Evolutionary conservation across 2,888 invertebrate genomes (phyloP).

Genomic region (Xanthia togata): DNA sequence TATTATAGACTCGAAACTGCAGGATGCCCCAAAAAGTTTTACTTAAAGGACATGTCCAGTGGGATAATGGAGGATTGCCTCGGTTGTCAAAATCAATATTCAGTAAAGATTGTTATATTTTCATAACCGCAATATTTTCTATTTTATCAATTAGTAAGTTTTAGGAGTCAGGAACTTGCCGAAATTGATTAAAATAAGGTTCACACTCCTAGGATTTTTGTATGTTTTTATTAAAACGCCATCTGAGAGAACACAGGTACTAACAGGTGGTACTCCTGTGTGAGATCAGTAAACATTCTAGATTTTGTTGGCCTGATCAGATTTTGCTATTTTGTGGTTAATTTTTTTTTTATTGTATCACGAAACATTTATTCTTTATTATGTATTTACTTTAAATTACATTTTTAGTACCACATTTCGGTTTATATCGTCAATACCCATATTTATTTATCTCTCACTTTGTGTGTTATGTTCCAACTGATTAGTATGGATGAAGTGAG

Average conservation of each 20-base stretch:
- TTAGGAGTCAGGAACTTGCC: neutral
- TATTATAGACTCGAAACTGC: neutral
- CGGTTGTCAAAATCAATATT: neutral
- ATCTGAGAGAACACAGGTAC: neutral
- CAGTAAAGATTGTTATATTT: neutral
- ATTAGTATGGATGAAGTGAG: neutral
- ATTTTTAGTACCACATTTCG: neutral
- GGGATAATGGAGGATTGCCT: neutral
- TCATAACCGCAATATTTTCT: neutral
- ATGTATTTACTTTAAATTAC: neutral
- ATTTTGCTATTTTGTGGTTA: neutral
- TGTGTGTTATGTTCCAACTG: neutral
- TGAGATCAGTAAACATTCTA: neutral
- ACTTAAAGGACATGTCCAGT: conserved; percentile 13
- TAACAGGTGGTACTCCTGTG: neutral
- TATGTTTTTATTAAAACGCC: neutral
- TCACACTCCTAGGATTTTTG: neutral
- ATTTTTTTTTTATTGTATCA: neutral
- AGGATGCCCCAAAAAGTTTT: neutral
- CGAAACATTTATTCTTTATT: neutral
- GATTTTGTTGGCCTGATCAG: neutral
- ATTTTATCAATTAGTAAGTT: neutral
- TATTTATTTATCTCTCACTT: neutral
- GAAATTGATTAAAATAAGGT: neutral
- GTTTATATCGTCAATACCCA: neutral